Evolutionary conservation across 2,113 vertebrate species (phyloP).

Genomic region (Gymnocephalus cernua): DNA sequence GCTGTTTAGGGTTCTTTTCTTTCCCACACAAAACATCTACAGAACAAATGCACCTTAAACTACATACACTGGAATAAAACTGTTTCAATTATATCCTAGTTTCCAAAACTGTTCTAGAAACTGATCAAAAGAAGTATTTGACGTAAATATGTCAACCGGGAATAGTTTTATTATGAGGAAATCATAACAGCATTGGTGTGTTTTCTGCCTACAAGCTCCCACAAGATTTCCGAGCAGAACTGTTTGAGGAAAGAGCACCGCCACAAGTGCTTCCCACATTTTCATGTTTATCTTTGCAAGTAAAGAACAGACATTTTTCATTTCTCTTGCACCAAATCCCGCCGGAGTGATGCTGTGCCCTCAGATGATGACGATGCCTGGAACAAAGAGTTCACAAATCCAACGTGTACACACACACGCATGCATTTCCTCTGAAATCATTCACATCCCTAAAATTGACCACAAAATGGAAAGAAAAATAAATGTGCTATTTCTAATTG

Average conservation of each 20-base stretch:
- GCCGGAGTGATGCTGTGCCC: conserved; percentile 25
- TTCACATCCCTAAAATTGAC: no score
- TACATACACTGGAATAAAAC: conserved; percentile 26
- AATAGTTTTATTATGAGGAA: conserved; percentile 47
- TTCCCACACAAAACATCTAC: not conserved
- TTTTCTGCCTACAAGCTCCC: conserved; percentile 58
- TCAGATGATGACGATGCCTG: conserved; percentile 38
- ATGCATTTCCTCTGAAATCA: not conserved
- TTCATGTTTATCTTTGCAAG: conserved; percentile 64
- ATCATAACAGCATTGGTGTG: conserved; percentile 30
- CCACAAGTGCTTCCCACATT: conserved; percentile 44
- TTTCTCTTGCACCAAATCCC: conserved; percentile 51
- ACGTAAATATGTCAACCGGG: conserved; percentile 35
- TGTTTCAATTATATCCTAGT: conserved; percentile 27
- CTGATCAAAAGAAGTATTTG: conserved; percentile 46
- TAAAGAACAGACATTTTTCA: conserved; percentile 56
- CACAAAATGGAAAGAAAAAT: not conserved
- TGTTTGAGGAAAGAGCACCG: conserved; percentile 34
- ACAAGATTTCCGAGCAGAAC: conserved; percentile 24
- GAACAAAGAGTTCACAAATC: conserved; percentile 52
- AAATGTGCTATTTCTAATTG: no score
- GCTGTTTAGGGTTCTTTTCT: not conserved
- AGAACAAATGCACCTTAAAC: conserved; percentile 23
- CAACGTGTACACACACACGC: not conserved
- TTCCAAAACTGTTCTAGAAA: conserved; percentile 27